Percentiles rank a stretch among this genome's conserved stretches.
phyloP scores from a whole-genome alignment of 2,888 invertebrate species.

The Harpagoxenus sublaevis region DNA sequence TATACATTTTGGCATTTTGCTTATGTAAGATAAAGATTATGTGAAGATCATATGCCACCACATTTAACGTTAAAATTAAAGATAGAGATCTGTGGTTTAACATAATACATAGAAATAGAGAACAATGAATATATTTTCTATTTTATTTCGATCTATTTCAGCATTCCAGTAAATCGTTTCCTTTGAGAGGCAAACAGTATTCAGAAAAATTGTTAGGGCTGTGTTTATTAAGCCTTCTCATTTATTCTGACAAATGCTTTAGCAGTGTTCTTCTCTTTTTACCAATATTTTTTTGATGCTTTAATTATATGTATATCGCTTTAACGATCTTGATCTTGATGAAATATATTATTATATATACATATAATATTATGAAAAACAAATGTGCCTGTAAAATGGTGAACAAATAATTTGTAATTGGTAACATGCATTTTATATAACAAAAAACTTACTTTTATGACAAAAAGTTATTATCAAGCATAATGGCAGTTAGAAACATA shows the following conservation, averaged over 20 bases:
- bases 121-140: neutral
- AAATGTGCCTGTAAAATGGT: constrained; percentile 65
- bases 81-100: constrained; percentile 4
- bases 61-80: constrained; percentile 32
- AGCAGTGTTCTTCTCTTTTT: neutral
- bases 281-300: neutral
- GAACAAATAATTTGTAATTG: constrained; percentile 47
- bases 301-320: neutral
- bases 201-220: neutral
- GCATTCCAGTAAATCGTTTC: constrained; percentile 31
- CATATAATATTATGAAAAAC: constrained; percentile 22
- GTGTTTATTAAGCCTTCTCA: neutral
- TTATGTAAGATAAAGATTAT: constrained; percentile 9
- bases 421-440: constrained; percentile 20
- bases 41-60: neutral
- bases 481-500: constrained; percentile 3
- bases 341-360: constrained; percentile 23
- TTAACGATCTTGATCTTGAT: neutral
- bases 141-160: neutral
- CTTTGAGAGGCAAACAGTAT: neutral
- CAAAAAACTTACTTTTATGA: neutral
- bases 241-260: neutral
- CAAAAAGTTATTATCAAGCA: constrained; percentile 2
- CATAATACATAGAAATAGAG: neutral
- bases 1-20: neutral